Conservation (phyloP, 2,113 vertebrate species). For the Antigone vipio region DNA sequence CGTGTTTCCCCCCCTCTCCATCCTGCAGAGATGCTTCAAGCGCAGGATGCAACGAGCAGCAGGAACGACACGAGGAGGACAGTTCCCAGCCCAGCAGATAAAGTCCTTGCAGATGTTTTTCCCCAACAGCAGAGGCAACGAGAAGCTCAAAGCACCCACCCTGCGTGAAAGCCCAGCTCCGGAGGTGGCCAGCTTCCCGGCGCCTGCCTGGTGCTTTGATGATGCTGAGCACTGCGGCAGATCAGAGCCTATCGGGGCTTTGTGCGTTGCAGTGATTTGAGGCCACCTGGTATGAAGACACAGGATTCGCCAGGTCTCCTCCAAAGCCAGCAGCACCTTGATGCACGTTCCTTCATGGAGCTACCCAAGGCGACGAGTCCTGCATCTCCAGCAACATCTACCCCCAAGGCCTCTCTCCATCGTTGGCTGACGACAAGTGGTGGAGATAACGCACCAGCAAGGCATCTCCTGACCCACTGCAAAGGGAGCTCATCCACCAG, state of each 20-base stretch:
- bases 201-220: background rate
- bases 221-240: background rate
- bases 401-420: background rate
- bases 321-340: background rate
- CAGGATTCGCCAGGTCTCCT: background rate
- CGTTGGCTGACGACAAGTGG: background rate
- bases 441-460: background rate
- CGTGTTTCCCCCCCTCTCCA: fast-evolving
- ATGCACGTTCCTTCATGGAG: background rate
- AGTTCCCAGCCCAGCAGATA: background rate
- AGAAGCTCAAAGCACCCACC: background rate
- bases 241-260: background rate
- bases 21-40: background rate
- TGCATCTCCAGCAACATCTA: background rate
- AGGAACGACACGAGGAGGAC: fast-evolving
- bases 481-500: background rate
- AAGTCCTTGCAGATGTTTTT: background rate
- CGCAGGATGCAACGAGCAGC: fast-evolving
- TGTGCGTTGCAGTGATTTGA: background rate
- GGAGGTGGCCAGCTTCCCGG: background rate
- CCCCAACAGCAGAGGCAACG: background rate
- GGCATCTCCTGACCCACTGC: background rate
- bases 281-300: background rate
- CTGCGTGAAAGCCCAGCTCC: background rate
- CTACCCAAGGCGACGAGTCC: background rate